Percentiles rank a stretch among this genome's conserved stretches.
Evolutionary conservation across 2,888 invertebrate genomes (phyloP).

Genomic region (Drosophila mimica): DNA sequence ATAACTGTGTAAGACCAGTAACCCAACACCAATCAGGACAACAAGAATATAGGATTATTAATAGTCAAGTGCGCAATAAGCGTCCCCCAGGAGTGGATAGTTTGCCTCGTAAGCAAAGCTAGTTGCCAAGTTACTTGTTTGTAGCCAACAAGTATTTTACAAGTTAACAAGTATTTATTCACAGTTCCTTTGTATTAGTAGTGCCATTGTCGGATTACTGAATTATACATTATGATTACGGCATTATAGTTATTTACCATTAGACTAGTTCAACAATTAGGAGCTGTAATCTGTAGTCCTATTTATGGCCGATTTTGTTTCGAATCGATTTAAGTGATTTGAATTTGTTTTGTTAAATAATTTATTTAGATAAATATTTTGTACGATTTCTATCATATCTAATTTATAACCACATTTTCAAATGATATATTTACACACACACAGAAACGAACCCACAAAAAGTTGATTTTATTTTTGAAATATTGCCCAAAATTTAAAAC

Average conservation of each 20-base stretch:
- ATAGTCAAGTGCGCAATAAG: slow-evolving; percentile 24
- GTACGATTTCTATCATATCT: slow-evolving; percentile 10
- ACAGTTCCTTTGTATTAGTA: not conserved
- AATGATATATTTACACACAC: slow-evolving; percentile 39
- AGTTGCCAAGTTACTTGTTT: slow-evolving; percentile 36
- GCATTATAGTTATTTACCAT: slow-evolving; percentile 2
- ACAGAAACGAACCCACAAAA: slow-evolving; percentile 24
- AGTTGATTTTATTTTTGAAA: slow-evolving; percentile 38
- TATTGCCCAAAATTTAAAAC: slow-evolving; percentile 51
- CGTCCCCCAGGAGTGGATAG: slow-evolving; percentile 17
- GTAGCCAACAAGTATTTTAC: slow-evolving; percentile 21
- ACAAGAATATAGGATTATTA: slow-evolving; percentile 38
- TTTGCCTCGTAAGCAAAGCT: slow-evolving; percentile 17
- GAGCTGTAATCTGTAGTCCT: not conserved
- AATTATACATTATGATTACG: slow-evolving; percentile 1
- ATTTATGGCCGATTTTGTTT: not conserved
- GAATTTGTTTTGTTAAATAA: not conserved
- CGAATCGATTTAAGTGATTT: slow-evolving; percentile 12
- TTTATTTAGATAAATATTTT: slow-evolving; percentile 8
- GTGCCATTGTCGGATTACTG: slow-evolving; percentile 2
- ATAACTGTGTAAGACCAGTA: slow-evolving; percentile 8
- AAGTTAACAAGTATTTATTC: slow-evolving; percentile 26
- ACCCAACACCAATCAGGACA: slow-evolving; percentile 30
- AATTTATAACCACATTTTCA: slow-evolving; percentile 33
- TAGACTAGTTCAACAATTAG: not conserved